Conservation (phyloP, 2,888 invertebrate species). For the Acrobasis consociella region DNA sequence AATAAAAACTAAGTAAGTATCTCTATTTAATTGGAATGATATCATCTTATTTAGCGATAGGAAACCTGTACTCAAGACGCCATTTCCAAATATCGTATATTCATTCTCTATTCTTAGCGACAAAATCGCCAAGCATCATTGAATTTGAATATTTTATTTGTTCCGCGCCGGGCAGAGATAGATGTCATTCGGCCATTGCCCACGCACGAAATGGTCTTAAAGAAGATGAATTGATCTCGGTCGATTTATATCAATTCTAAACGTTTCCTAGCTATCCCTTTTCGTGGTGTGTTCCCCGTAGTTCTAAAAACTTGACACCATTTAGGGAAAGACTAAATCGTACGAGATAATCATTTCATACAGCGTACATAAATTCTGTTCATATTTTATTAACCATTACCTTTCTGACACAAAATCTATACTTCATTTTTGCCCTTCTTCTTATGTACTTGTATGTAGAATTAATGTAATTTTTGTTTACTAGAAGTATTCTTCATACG, state of each 20-base stretch:
- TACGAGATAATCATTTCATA: neutral
- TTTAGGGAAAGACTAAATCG: neutral
- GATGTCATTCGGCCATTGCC: slow-evolving; percentile 64
- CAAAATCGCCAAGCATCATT: slow-evolving; percentile 24
- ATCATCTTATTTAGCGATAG: neutral
- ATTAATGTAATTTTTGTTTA: too few relatives aligned
- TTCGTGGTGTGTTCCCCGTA: slow-evolving; percentile 31
- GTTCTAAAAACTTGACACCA: neutral
- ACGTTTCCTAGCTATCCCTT: slow-evolving; percentile 60
- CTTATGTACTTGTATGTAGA: too few relatives aligned
- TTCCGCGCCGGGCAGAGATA: slow-evolving; percentile 56
- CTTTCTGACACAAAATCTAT: too few relatives aligned
- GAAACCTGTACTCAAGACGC: neutral
- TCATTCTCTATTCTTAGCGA: slow-evolving; percentile 1
- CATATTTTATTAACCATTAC: too few relatives aligned
- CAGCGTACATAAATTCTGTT: too few relatives aligned
- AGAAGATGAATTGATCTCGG: slow-evolving; percentile 69
- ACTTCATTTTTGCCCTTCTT: too few relatives aligned
- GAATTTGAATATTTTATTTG: slow-evolving; percentile 50
- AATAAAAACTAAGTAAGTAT: too few relatives aligned
- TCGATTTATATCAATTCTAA: slow-evolving; percentile 81
- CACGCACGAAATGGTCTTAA: slow-evolving; percentile 64
- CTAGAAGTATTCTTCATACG: too few relatives aligned
- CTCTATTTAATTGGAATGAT: too few relatives aligned
- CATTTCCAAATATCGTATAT: neutral